These are phyloP conservation scores for Cinclus cinclus DNA, from an alignment of 2,113 vertebrate species.

Conservation along the genomic window DNA sequence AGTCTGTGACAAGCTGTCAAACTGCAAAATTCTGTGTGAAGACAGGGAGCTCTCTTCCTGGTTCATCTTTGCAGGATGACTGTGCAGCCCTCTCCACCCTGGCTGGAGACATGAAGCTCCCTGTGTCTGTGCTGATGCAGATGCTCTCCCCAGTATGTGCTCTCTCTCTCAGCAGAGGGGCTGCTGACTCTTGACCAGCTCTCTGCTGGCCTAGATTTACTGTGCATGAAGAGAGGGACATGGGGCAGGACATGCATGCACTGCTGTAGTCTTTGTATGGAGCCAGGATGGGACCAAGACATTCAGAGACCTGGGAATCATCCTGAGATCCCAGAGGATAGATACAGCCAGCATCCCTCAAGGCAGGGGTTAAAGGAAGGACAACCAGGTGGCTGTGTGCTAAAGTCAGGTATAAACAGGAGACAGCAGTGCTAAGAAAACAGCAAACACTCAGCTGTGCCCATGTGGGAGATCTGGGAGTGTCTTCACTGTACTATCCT, in stretches of 20 bases:
- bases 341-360: background rate
- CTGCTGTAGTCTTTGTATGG: background rate
- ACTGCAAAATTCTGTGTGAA: background rate
- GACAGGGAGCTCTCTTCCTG: background rate
- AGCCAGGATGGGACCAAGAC: background rate
- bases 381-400: background rate
- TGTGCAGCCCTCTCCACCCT: background rate
- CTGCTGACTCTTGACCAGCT: rapidly evolving
- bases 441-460: background rate
- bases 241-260: background rate
- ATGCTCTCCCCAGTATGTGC: background rate
- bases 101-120: background rate
- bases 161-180: background rate
- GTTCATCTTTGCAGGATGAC: background rate
- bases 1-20: background rate
- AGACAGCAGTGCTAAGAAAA: background rate
- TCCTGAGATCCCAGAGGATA: background rate
- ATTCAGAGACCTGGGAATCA: background rate
- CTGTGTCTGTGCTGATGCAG: background rate
- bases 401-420: background rate
- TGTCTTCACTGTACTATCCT: rapidly evolving
- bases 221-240: background rate
- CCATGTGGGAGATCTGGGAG: background rate
- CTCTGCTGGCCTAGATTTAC: background rate
- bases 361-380: background rate